Evolutionary conservation across 37 sponge, comb jelly and placozoan species (phyloP).

Genomic region (Theonella swinhoei): DNA sequence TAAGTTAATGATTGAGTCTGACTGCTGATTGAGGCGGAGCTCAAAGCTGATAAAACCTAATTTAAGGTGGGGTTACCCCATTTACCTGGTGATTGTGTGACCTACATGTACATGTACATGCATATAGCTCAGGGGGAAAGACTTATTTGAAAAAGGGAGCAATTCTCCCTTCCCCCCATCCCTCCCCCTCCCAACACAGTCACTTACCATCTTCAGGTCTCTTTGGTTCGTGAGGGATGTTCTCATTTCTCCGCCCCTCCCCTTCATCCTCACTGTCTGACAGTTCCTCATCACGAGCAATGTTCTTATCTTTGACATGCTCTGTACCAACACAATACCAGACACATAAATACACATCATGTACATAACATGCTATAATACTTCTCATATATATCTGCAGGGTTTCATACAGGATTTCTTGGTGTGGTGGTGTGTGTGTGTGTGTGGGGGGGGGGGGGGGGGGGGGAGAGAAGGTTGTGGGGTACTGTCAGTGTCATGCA

Average conservation of each 20-base stretch:
- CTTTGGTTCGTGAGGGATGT: background rate
- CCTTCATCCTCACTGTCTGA: slow-evolving; percentile 95
- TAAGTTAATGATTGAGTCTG: too few species aligned
- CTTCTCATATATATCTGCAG: background rate
- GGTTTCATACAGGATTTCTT: too few species aligned
- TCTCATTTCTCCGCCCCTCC: slow-evolving; percentile 41
- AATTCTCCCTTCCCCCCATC: background rate
- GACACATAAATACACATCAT: background rate
- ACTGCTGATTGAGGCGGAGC: too few species aligned
- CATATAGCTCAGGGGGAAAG: background rate
- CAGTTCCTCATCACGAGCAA: slow-evolving; percentile 81
- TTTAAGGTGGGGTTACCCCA: too few species aligned
- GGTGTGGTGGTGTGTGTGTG: too few species aligned
- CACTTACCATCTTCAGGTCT: background rate
- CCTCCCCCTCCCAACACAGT: background rate
- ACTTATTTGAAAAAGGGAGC: background rate
- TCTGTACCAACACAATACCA: slow-evolving; percentile 31
- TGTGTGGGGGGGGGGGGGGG: too few species aligned
- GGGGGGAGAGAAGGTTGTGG: too few species aligned
- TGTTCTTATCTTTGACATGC: slow-evolving; percentile 72
- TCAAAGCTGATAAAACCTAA: too few species aligned
- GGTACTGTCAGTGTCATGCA: too few species aligned
- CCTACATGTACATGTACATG: too few species aligned
- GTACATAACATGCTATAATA: background rate
- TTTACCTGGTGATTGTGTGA: too few species aligned